Percentiles rank a stretch among this genome's conserved stretches.
Evolutionary conservation across 92 coral and sea anemone species (phyloP).

Genomic region (Parazoanthus darwini): DNA sequence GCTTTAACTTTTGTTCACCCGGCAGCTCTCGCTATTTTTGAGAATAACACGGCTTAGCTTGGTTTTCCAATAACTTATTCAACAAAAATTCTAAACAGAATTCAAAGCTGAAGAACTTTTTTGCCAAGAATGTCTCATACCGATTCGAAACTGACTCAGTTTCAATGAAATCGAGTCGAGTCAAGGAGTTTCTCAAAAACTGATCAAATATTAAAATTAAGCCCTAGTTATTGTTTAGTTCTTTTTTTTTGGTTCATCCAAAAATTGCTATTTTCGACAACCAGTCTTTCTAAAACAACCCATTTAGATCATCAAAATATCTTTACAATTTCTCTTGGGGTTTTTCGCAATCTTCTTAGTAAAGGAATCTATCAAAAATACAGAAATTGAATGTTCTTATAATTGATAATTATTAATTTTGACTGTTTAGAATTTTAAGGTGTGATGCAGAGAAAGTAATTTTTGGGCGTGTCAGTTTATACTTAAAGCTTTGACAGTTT

Average conservation of each 20-base stretch:
- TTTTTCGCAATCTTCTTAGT: not conserved
- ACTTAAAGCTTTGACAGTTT: not conserved
- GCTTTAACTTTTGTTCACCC: not conserved
- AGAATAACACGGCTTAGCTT: not conserved
- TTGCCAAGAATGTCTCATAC: not conserved
- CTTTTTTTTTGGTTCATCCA: not conserved
- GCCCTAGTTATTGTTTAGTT: not conserved
- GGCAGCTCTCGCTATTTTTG: not conserved
- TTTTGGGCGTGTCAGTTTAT: not conserved
- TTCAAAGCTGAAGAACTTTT: not conserved
- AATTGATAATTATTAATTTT: not conserved
- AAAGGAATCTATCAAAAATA: not conserved
- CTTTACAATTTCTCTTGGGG: too few species aligned
- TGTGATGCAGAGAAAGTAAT: not conserved
- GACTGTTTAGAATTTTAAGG: slow-evolving; percentile 9
- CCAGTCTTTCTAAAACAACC: not conserved
- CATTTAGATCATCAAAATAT: not conserved
- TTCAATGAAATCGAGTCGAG: not conserved
- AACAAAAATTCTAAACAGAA: not conserved
- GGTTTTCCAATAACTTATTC: not conserved
- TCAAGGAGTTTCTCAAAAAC: too few species aligned
- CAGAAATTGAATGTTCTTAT: not conserved
- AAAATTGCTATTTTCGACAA: not conserved
- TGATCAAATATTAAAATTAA: not conserved
- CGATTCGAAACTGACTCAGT: not conserved